Percentiles rank a stretch among this genome's conserved stretches.
Evolutionary conservation across 2,888 invertebrate genomes (phyloP).

Genomic region (Hetaerina titia): DNA sequence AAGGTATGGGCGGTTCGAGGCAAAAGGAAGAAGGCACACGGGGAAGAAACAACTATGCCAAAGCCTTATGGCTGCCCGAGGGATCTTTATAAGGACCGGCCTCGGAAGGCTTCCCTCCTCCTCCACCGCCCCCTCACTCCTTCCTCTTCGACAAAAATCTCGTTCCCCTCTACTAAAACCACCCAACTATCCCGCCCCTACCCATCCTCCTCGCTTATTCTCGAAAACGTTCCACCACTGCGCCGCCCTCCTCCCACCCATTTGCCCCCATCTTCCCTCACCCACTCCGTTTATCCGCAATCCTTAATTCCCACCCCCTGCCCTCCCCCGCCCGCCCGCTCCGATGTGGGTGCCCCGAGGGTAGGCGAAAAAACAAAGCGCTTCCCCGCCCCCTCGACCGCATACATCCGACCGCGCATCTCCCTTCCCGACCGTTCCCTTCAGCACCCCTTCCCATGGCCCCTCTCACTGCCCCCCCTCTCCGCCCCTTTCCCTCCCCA

Average conservation of each 20-base stretch:
- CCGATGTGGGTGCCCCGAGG: slow-evolving; percentile 20
- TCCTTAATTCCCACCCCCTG: slow-evolving; percentile 27
- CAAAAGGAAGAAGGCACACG: not conserved
- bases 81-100: slow-evolving; percentile 51
- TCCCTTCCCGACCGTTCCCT: not conserved
- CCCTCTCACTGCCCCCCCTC: not conserved
- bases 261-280: not conserved
- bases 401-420: not conserved
- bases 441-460: not conserved
- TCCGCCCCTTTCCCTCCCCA: not conserved
- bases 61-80: slow-evolving; percentile 51
- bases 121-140: not conserved
- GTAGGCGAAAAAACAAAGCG: slow-evolving; percentile 7
- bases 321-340: not conserved
- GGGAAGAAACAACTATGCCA: slow-evolving; percentile 2
- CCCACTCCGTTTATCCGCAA: slow-evolving; percentile 43
- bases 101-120: not conserved
- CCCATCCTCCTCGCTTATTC: not conserved
- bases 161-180: not conserved
- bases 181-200: not conserved
- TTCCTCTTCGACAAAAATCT: slow-evolving; percentile 33
- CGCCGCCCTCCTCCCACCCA: not conserved
- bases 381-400: slow-evolving; percentile 1
- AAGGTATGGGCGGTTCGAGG: not conserved
- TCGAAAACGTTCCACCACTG: slow-evolving; percentile 44